Conservation (phyloP, 2,888 invertebrate species). For the Sphaerophoria rueppellii region DNA sequence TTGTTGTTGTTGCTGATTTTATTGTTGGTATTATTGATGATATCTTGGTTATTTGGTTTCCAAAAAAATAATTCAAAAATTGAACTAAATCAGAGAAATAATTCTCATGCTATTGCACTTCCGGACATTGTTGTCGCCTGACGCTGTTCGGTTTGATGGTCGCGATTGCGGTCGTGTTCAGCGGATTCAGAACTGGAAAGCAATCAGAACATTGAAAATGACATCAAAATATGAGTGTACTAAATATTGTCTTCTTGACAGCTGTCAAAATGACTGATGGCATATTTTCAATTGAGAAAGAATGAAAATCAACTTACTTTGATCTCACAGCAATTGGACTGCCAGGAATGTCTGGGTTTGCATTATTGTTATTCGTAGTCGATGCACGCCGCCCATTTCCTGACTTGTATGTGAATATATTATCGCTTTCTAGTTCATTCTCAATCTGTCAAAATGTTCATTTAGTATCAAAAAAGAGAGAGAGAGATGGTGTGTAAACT, state of each 20-base stretch:
- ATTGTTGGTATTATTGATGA: slow-evolving; percentile 39
- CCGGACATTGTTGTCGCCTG: slow-evolving; percentile 83
- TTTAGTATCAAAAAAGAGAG: slow-evolving; percentile 49
- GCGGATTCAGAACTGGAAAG: slow-evolving; percentile 81
- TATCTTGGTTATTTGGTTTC: slow-evolving; percentile 66
- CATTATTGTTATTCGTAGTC: slow-evolving; percentile 82
- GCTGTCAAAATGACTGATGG: neutral
- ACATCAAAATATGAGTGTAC: slow-evolving; percentile 39
- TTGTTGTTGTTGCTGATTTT: neutral
- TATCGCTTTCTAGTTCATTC: slow-evolving; percentile 81
- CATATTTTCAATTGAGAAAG: neutral
- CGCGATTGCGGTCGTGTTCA: slow-evolving; percentile 81
- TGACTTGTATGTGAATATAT: slow-evolving; percentile 81
- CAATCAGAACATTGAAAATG: slow-evolving; percentile 58
- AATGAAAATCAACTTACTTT: slow-evolving; percentile 77
- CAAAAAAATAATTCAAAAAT: slow-evolving; percentile 78
- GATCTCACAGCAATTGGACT: slow-evolving; percentile 82
- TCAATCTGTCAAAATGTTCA: slow-evolving; percentile 78
- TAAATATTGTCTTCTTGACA: neutral
- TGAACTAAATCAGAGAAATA: slow-evolving; percentile 83
- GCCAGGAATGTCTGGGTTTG: slow-evolving; percentile 80
- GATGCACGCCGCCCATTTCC: slow-evolving; percentile 81
- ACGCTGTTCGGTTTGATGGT: slow-evolving; percentile 80
- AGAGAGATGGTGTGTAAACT: neutral
- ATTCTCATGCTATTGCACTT: slow-evolving; percentile 83